A percentile compares a stretch with the other conserved stretches of the same genome.
phyloP scores from a whole-genome alignment of 2,113 vertebrate genomes.

The Leptocoma aspasia region DNA sequence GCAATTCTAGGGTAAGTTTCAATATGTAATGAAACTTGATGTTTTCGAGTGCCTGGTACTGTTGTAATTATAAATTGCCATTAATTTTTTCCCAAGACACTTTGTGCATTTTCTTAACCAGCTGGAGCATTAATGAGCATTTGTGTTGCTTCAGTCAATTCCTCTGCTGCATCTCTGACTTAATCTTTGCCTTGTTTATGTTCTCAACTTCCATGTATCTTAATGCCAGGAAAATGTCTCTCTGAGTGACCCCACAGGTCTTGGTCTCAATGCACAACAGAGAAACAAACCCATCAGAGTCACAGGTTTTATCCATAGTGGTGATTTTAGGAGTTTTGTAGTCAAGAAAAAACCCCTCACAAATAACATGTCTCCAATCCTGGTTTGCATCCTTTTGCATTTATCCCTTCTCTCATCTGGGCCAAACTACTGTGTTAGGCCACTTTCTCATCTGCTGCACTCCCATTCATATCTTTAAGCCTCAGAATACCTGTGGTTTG shows the following conservation, averaged over 20 bases:
- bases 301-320: neutral
- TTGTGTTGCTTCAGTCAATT: neutral
- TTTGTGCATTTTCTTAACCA: slow-evolving; percentile 1
- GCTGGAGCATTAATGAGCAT: neutral
- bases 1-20: neutral
- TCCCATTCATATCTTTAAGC: neutral
- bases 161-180: neutral
- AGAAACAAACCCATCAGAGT: neutral
- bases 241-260: neutral
- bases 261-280: neutral
- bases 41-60: neutral
- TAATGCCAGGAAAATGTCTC: neutral
- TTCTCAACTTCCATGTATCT: neutral
- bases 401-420: neutral
- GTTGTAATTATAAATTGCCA: slow-evolving; percentile 3
- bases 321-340: neutral
- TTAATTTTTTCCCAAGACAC: neutral
- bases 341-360: neutral
- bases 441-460: neutral
- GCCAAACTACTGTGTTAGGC: neutral
- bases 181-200: neutral
- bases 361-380: neutral
- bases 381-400: neutral
- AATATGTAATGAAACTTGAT: neutral
- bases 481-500: neutral